Base-by-base conservation (phyloP, 2,888 invertebrate species). In the Drosophila kambysellisi region DNA sequence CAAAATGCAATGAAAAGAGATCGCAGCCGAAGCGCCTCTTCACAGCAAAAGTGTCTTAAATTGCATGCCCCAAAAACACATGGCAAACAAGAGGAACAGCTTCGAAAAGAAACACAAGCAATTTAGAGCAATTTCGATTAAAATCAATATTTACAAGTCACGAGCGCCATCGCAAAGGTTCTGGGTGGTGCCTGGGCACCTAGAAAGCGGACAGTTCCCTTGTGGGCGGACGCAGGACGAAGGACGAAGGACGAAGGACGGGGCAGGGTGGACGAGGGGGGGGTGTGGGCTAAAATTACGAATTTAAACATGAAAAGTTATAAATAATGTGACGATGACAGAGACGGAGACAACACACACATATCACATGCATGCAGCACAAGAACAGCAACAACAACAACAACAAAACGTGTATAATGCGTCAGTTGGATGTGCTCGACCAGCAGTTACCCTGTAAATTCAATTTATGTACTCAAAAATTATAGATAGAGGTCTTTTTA, bases 51-150 rank as follows among this genome's bases (percentile, higher is more conserved):
- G 90, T 90, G 88, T 89, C 79, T 90, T 79, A 84, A 90, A 86
- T 82, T 87, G 82, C 80, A 67, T 75, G 61, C 51, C 68, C 70
- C 74, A 50, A 74, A 66, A 73, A 66, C 74, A 76, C 72, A 78
- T 65, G 70, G 57, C 74, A 65, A 71, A 63, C 77, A 52, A n/a
- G 2, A 25, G 17, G 5, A 53, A 4, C 5, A 25, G 8, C 20
- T 4, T 7, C 4, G 4, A 3, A 17, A 39, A n/a, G 0, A 8
- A 30, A 12, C n/a, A 35, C 35, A 85, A 75, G 84, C 79, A 83
- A 88, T 92, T 92, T 88, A 80, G 80, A 83, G 87, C 91, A 89
- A 91, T 91, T 92, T 92, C 89, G 91, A 92, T 92, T 91, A 90
- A 92, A 92, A 92, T 92, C 92, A 92, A 92, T 91, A 91, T 88